Evolutionary conservation across 2,888 invertebrate genomes (phyloP).

Genomic region (Heteromurus nitidus): DNA sequence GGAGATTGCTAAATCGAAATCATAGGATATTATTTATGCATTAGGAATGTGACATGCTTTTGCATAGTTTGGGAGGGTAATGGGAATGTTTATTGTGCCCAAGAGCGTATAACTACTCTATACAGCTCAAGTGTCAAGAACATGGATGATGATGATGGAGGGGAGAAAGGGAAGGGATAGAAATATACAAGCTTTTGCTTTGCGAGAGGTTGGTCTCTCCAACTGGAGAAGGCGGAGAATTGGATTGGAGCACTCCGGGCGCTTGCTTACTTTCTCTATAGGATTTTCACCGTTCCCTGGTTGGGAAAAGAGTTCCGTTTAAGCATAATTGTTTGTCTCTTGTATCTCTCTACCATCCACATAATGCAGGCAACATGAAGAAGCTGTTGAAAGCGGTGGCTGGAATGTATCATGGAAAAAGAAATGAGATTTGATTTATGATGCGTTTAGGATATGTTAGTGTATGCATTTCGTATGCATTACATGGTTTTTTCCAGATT

Average conservation of each 20-base stretch:
- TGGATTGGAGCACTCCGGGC: slow-evolving; percentile 23
- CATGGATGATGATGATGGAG: slow-evolving; percentile 1
- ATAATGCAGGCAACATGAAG: too few relatives aligned
- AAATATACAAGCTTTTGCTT: too few relatives aligned
- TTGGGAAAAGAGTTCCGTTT: slow-evolving; percentile 23
- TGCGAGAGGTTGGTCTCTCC: slow-evolving; percentile 27
- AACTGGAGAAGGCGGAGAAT: slow-evolving; percentile 16
- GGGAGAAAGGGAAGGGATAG: neutral
- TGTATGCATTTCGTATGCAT: neutral
- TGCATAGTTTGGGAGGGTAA: neutral
- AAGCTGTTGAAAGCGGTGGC: too few relatives aligned
- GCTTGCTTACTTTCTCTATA: slow-evolving; percentile 8
- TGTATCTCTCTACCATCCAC: neutral
- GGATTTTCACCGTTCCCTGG: slow-evolving; percentile 5
- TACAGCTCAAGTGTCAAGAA: slow-evolving; percentile 7
- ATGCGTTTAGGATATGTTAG: slow-evolving; percentile 5
- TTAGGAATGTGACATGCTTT: too few relatives aligned
- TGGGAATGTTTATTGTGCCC: slow-evolving; percentile 32
- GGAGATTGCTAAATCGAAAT: too few relatives aligned
- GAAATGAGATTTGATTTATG: slow-evolving; percentile 17
- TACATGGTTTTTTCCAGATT: neutral
- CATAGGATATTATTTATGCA: too few relatives aligned
- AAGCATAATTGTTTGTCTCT: slow-evolving; percentile 14
- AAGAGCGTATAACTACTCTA: slow-evolving; percentile 1
- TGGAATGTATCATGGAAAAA: too few relatives aligned